Evolutionary conservation across 1,140 invertebrate genomes (phyloP), one percentile per base, ranked within the genome.

Genomic region (Aricia agestis): DNA sequence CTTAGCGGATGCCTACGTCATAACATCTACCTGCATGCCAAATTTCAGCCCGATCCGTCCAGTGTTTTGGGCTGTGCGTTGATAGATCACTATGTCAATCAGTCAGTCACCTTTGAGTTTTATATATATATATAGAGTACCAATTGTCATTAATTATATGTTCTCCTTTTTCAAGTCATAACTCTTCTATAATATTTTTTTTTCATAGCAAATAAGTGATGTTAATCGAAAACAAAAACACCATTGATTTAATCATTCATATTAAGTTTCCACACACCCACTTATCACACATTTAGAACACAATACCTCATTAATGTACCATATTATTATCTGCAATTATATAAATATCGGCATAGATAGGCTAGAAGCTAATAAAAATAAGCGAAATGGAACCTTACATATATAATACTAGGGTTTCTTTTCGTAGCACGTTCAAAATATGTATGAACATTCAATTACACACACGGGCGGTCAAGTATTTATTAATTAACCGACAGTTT

Each of bases 361-460:
- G 19, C 3, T 6, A 19, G 2, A 63, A 11, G 19, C 1, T 10
- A 17, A 11, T 63, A 19, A 25, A 19, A 25, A 10, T 63, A 11
- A 63, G 10, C 18, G 1, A 63, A 25, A 31, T 19, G 10, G 18
- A 63, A 6, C 59, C 19, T 19, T 63, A 25, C 25, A 1, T 19
- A 2, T 19, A 9, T 4, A 9, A 9, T 1, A 19, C 11, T 63
- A 9, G 10, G 19, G 59, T 11, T 18, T 19, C 9, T 61, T 31
- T 59, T 69, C 58, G 31, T 41, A 61, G 58, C 4, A 6, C 3
- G 25, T 41, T 2, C 2, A 19, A 68, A 6, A 4, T 45, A 73
- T 86, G 86, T 85, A 84, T 84, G 86, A 90, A 88, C 86, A 89
- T 89, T 88, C 82, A 80, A 90, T 90, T 89, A 87, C 76, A 84